A percentile compares a stretch with the other conserved stretches of the same genome.
phyloP scores from a whole-genome alignment of 2,888 invertebrate genomes.

The Scotopteryx bipunctaria region DNA sequence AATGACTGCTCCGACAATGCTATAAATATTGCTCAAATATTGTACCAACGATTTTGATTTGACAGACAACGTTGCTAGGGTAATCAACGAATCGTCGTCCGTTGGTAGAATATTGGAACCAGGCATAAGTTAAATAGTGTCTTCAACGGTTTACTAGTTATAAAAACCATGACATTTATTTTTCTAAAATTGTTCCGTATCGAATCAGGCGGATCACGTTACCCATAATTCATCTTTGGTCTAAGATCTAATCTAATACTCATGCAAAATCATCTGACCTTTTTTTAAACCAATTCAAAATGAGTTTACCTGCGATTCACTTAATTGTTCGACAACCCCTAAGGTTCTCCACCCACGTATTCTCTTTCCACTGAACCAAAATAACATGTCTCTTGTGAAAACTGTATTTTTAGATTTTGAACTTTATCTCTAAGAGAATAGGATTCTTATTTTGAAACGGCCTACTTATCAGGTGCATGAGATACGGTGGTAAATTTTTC shows the following conservation, averaged over 20 bases:
- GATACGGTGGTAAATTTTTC: conserved; percentile 42
- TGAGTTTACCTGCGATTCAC: conserved; percentile 73
- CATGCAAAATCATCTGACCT: conserved; percentile 54
- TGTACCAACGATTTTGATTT: too few relatives aligned
- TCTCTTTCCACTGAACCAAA: conserved; percentile 40
- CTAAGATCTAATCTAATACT: conserved; percentile 36
- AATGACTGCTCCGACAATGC: too few relatives aligned
- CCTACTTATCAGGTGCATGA: not conserved
- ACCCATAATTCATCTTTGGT: conserved; percentile 19
- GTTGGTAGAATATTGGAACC: too few relatives aligned
- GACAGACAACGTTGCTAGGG: too few relatives aligned
- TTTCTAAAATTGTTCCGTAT: conserved; percentile 8
- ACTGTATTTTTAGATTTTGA: not conserved
- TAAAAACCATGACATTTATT: conserved; percentile 2
- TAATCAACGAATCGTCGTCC: too few relatives aligned
- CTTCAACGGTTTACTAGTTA: not conserved
- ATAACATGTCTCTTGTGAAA: conserved; percentile 13
- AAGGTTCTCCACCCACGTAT: conserved; percentile 67
- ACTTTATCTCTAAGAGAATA: conserved; percentile 28
- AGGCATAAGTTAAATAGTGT: too few relatives aligned
- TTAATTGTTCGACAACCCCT: conserved; percentile 77
- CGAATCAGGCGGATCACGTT: conserved; percentile 20
- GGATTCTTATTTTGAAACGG: conserved; percentile 16
- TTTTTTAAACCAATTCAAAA: conserved; percentile 60
- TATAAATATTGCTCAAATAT: too few relatives aligned